These are phyloP conservation scores for Crioceris asparagi DNA, from an alignment of 2,888 invertebrate species.

Conservation along the genomic window DNA sequence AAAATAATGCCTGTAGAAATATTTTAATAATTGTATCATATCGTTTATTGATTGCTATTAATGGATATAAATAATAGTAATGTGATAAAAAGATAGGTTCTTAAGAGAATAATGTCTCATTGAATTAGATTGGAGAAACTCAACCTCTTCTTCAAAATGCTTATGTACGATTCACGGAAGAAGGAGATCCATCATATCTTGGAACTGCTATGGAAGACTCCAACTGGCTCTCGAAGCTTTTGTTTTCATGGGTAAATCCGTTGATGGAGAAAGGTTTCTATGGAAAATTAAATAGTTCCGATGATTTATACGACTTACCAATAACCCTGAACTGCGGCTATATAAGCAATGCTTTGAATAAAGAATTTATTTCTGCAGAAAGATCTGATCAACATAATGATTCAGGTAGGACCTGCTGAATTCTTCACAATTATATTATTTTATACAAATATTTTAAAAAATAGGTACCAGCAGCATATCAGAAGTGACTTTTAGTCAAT, in stretches of 20 bases:
- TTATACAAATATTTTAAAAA: not conserved
- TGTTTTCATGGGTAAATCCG: constrained; percentile 81
- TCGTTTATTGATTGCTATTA: no score
- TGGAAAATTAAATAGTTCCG: constrained; percentile 58
- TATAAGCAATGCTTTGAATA: constrained; percentile 49
- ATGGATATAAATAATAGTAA: no score
- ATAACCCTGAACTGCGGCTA: constrained; percentile 49
- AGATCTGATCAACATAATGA: not conserved
- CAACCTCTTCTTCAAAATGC: constrained; percentile 35
- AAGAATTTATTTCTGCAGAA: not conserved
- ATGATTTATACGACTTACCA: constrained; percentile 78
- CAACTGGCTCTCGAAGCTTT: constrained; percentile 58
- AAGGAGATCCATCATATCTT: constrained; percentile 56
- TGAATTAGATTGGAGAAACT: constrained; percentile 24
- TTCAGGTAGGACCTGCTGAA: not conserved
- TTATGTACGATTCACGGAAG: constrained; percentile 56
- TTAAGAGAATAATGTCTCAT: no score
- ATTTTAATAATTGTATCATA: not conserved
- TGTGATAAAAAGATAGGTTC: no score
- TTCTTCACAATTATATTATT: not conserved
- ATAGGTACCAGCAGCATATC: not conserved
- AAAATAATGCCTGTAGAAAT: not conserved
- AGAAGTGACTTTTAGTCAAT: constrained; percentile 1
- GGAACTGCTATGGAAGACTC: constrained; percentile 75
- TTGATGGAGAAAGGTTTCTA: constrained; percentile 71